A percentile compares a stretch with the other conserved stretches of the same genome.
Evolutionary conservation across 2,797 vertebrate species (phyloP).

Genomic region (Aythya fuligula): DNA sequence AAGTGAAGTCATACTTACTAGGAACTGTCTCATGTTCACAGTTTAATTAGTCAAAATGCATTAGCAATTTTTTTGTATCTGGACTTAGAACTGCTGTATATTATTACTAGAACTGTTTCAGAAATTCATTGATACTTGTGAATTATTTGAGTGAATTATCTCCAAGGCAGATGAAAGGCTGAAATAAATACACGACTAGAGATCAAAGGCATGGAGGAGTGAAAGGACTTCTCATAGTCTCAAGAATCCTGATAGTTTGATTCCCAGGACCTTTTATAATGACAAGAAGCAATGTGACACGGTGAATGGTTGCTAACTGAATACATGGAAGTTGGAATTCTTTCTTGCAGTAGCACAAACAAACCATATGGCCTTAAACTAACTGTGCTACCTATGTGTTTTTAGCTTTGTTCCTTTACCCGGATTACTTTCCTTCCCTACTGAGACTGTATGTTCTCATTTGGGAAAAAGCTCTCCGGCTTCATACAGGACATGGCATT

Average conservation of each 20-base stretch:
- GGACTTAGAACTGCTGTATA: neutral
- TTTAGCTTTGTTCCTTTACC: neutral
- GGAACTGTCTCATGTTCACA: neutral
- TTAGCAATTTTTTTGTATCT: neutral
- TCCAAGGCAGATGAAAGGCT: no score
- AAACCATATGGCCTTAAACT: neutral
- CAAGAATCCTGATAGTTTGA: neutral
- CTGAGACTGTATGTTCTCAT: neutral
- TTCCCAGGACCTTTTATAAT: neutral
- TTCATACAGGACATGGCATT: neutral
- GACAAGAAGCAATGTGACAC: neutral
- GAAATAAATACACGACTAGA: neutral
- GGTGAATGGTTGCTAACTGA: neutral
- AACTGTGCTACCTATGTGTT: neutral
- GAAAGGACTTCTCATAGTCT: neutral
- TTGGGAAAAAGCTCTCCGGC: neutral
- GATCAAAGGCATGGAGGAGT: neutral
- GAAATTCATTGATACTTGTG: neutral
- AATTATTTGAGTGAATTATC: neutral
- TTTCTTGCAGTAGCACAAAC: neutral
- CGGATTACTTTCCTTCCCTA: neutral
- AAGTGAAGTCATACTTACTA: neutral
- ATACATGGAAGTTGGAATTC: neutral
- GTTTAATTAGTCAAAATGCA: conserved; percentile 6
- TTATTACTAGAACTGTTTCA: neutral